Conservation (phyloP, 2,113 vertebrate genomes). For the Poeciliopsis retropinna region DNA sequence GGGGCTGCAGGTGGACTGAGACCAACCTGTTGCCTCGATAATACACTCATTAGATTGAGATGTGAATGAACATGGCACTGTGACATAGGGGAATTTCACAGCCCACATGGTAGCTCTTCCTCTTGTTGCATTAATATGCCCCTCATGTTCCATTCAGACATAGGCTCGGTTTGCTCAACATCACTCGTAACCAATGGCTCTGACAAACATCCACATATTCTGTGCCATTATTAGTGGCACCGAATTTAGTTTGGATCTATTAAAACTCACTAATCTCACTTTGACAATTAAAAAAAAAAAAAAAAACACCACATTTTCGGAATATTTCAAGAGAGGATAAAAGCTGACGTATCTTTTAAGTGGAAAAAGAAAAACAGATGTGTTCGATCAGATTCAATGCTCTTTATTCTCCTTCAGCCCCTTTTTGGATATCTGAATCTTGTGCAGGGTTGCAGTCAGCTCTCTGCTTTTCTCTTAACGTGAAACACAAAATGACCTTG, state of each 20-base stretch:
- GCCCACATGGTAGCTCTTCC: conserved; percentile 48
- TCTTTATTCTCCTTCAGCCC: conserved; percentile 11
- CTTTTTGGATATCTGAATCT: conserved; percentile 20
- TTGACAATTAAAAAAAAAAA: conserved; percentile 6
- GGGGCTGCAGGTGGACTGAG: conserved; percentile 38
- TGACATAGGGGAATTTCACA: conserved; percentile 69
- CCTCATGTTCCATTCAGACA: conserved; percentile 70
- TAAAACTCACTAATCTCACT: conserved; percentile 12
- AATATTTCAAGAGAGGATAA: background rate
- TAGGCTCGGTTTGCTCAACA: conserved; percentile 49
- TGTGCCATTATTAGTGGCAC: conserved; percentile 24
- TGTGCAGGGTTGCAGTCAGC: conserved; percentile 26
- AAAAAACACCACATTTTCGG: background rate
- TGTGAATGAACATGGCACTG: conserved; percentile 65
- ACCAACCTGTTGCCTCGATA: conserved; percentile 75
- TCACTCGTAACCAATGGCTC: conserved; percentile 47
- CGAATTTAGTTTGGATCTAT: conserved; percentile 32
- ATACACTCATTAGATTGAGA: conserved; percentile 64
- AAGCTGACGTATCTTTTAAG: conserved; percentile 10
- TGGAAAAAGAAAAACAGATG: background rate
- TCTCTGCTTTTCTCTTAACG: conserved; percentile 32
- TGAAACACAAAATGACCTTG: conserved; percentile 77
- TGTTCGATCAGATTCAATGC: background rate
- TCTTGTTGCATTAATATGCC: conserved; percentile 74
- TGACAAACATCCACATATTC: conserved; percentile 47